A percentile compares a stretch with the other conserved stretches of the same genome.
phyloP scores from a whole-genome alignment of 2,797 vertebrate genomes.

The Todus mexicanus region DNA sequence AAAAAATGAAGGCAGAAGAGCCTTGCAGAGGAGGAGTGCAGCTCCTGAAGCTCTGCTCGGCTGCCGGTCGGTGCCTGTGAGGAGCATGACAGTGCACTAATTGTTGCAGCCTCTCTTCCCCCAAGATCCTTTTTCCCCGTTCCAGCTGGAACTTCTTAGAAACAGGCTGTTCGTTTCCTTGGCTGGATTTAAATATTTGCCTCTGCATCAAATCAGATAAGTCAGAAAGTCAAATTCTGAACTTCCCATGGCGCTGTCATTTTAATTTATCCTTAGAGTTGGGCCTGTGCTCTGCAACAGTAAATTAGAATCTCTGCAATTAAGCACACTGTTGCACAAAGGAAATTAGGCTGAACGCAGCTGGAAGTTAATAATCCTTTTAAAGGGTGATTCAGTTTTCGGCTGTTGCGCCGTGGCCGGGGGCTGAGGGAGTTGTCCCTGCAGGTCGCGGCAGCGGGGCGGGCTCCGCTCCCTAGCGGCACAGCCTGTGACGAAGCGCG shows the following conservation, averaged over 20 bases:
- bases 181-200: slow-evolving; percentile 36
- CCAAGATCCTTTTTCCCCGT: not conserved
- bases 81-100: not conserved
- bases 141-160: slow-evolving; percentile 35
- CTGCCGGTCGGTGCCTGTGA: not conserved
- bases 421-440: not conserved
- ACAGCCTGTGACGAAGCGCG: accelerated
- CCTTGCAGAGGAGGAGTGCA: not conserved
- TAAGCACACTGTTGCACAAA: slow-evolving; percentile 34
- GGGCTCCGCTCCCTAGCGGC: not conserved
- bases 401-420: not conserved
- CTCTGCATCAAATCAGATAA: slow-evolving; percentile 54
- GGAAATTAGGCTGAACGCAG: slow-evolving; percentile 40
- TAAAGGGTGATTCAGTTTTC: not conserved
- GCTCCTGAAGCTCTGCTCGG: not conserved
- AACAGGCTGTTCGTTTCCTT: slow-evolving; percentile 15
- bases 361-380: slow-evolving; percentile 48
- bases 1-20: accelerated
- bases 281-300: not conserved
- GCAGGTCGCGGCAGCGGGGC: not conserved
- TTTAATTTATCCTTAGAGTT: slow-evolving; percentile 34
- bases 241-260: slow-evolving; percentile 3
- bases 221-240: slow-evolving; percentile 2
- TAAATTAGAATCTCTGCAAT: slow-evolving; percentile 37
- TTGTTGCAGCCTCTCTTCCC: not conserved